These are phyloP conservation scores for Ylistrum balloti DNA, from an alignment of 1,140 invertebrate genomes.

Conservation along the genomic window DNA sequence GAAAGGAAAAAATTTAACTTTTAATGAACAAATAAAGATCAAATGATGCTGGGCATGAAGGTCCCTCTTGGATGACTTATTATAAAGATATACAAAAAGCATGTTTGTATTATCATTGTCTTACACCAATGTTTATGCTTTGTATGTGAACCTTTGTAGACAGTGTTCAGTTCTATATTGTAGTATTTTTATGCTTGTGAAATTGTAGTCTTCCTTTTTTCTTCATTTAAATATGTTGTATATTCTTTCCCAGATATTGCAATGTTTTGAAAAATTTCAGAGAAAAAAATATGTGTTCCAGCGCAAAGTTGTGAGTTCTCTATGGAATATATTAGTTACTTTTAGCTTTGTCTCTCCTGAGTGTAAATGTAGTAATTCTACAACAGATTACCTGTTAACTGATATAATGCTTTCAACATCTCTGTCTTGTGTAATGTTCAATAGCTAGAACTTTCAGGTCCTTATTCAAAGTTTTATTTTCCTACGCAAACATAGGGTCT, in stretches of 20 bases:
- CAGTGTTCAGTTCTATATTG: too few relatives aligned
- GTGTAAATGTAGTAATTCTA: background rate
- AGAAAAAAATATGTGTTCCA: background rate
- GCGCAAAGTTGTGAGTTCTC: constrained; percentile 11
- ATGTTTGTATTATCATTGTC: too few relatives aligned
- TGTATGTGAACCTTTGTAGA: too few relatives aligned
- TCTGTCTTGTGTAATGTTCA: background rate
- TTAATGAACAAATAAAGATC: too few relatives aligned
- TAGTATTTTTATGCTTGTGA: too few relatives aligned
- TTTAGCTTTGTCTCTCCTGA: background rate
- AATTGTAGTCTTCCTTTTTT: background rate
- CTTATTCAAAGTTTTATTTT: background rate
- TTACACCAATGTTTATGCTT: too few relatives aligned
- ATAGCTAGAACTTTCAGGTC: background rate
- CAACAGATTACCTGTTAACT: background rate
- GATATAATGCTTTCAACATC: background rate
- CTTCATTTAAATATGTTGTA: background rate
- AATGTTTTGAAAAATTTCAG: background rate
- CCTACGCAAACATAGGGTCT: too few relatives aligned
- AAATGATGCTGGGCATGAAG: too few relatives aligned
- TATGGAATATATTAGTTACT: background rate
- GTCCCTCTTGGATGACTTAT: too few relatives aligned
- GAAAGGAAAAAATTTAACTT: too few relatives aligned
- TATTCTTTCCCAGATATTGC: background rate
- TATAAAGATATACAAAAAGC: too few relatives aligned